Base-by-base conservation (phyloP, 2,797 vertebrate genomes). In the Acanthiza pusilla region DNA sequence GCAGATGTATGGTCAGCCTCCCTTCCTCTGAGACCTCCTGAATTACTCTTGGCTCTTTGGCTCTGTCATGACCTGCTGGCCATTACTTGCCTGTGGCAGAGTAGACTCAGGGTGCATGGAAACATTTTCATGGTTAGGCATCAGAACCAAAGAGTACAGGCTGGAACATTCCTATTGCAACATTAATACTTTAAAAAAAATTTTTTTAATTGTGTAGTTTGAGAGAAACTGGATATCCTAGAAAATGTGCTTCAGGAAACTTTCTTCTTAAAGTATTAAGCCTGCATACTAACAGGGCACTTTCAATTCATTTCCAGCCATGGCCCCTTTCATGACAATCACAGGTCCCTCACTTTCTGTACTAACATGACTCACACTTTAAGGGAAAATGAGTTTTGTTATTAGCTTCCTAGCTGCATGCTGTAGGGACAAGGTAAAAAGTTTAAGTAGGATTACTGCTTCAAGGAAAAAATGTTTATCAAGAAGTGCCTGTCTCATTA, bases 381-480 rank as follows among this genome's bases (percentile, higher is more conserved):
- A 91, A 93, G 89, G 61, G 71, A 93, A 84, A 94, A 94, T 57
- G 23, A 84, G n/a, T 71, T 94, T 84, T 79, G 54, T 91, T 93
- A 88, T 85, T 92, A 91, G 90, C 67, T 93, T 91, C 63, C 85
- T 91, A 88, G 48, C 2, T 48, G 48, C 73, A 85, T 43, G 80
- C 72, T 96, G 83, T 83, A 87, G 89, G 77, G 77, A 86, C 63
- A 93, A 95, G 90, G 91, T 96, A 96, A 96, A 96, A 96, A 91
- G 86, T 93, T 96, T 93, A 95, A 96, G 88, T 77, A 91, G 93
- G 91, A 94, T 96, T 95, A 88, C 78, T 91, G 80, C 92, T 94
- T 89, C 83, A 95, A 91, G 80, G 77, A 72, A 96, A 94, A 91
- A 92, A 88, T 84, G 85, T 93, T 95, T 95, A 94, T 94, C 91